Base-by-base conservation (phyloP, 2,888 invertebrate species). In the Xylota segnis region DNA sequence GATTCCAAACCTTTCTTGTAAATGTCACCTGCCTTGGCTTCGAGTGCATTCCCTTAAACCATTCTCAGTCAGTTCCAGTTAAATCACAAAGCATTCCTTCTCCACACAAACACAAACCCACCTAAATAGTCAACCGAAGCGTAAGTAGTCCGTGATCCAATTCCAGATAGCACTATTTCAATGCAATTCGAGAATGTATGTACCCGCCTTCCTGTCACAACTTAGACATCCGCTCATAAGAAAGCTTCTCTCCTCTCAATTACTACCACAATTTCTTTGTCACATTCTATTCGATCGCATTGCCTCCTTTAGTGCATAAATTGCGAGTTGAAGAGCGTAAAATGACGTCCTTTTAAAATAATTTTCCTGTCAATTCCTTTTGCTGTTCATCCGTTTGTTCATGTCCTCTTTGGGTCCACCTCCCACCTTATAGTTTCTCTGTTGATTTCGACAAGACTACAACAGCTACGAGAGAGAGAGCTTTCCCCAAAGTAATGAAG, bases 291-390 rank as follows among this genome's bases (percentile, higher is more conserved):
- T 58, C 74, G 72, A 68, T 74, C 7, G 45, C 34, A 58, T 43
- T 14, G 79, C 50, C 63, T 54, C 18, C 34, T 65, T 70, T 58
- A 75, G 81, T 81, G 75, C 75, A 81, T 82, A 86, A 82, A 82
- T 86, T 76, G 86, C 76, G 66, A 86, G 29, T 72, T 82, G 63
- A 86, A 82, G 27, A 86, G 86, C 82, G 82, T 66, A 86, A 82
- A 86, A 86, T 86, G 81, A 86, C 71, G 77, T 86, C 82, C 76
- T 82, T 84, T 84, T 77, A 72, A 86, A 86, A 82, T 86, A 86
- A 86, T 86, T 86, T 86, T 86, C 86, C 86, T 86, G 86, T 86
- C 86, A 72, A 70, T 72, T 81, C 82, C 84, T 61, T 82, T 72
- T 77, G 54, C 43, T 66, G 56, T 23, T 72, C 63, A 75, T 81